phyloP scores from a whole-genome alignment of 2,797 vertebrate species.

The Rhinogobio ventralis region DNA sequence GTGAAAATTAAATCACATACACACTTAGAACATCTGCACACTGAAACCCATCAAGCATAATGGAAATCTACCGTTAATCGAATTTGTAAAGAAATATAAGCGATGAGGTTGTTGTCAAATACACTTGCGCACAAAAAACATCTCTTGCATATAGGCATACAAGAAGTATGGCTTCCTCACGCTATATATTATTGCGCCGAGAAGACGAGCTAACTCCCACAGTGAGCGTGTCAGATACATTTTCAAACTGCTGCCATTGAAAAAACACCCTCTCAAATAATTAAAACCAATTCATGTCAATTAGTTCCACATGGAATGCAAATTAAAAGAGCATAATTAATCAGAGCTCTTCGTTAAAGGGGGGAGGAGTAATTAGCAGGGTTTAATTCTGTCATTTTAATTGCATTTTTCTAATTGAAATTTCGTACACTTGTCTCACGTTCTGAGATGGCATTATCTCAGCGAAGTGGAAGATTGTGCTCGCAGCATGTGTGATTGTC shows the following conservation, averaged over 20 bases:
- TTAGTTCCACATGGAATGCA: conserved; percentile 65
- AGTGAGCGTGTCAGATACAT: conserved; percentile 11
- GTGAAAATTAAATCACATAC: conserved; percentile 13
- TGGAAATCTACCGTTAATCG: not conserved
- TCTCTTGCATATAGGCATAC: too few relatives aligned
- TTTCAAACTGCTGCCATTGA: conserved; percentile 36
- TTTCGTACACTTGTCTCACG: conserved; percentile 48
- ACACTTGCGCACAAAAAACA: not conserved
- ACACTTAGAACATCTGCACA: not conserved
- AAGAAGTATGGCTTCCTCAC: not conserved
- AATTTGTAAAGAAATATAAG: conserved; percentile 8
- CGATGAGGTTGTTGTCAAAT: not conserved
- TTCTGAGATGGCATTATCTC: conserved; percentile 36
- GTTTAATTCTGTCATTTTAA: conserved; percentile 62
- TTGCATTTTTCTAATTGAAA: conserved; percentile 64
- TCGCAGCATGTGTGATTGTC: conserved; percentile 13
- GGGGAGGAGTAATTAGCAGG: conserved; percentile 56
- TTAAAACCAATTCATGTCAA: conserved; percentile 66
- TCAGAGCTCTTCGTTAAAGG: conserved; percentile 51
- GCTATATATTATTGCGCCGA: not conserved
- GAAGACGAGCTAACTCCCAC: conserved; percentile 4
- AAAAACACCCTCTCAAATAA: conserved; percentile 56
- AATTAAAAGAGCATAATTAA: conserved; percentile 66
- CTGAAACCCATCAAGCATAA: not conserved
- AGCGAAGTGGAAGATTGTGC: not conserved